These are phyloP conservation scores for Cyanoderma ruficeps DNA, from an alignment of 2,113 vertebrate species.

Conservation along the genomic window DNA sequence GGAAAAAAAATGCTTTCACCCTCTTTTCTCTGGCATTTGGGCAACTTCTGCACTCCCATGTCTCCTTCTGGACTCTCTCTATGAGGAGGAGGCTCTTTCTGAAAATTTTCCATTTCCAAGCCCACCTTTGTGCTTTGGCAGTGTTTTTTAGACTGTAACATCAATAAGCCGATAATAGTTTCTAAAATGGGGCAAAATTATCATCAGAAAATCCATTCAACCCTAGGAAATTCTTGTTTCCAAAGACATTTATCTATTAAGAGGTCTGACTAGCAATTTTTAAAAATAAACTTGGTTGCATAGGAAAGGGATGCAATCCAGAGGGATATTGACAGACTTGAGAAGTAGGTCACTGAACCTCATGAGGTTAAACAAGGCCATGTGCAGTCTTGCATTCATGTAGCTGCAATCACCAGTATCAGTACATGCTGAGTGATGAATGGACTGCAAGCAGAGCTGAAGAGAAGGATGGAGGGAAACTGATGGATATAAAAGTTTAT, in stretches of 20 bases:
- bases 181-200: background rate
- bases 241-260: background rate
- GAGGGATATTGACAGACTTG: background rate
- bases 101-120: background rate
- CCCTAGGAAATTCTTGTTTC: background rate
- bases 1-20: background rate
- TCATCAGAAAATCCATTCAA: background rate
- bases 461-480: background rate
- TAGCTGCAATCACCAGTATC: background rate
- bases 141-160: background rate
- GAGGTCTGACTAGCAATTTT: background rate
- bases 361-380: background rate
- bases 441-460: background rate
- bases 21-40: background rate
- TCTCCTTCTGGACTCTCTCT: background rate
- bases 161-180: background rate
- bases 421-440: background rate
- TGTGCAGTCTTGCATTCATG: background rate
- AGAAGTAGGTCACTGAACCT: background rate
- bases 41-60: background rate
- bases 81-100: background rate
- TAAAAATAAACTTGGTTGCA: background rate
- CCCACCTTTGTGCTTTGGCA: rapidly evolving
- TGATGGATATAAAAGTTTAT: background rate
- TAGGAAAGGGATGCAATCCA: background rate